Percentiles rank a stretch among this genome's conserved stretches.
phyloP scores from a whole-genome alignment of 2,113 vertebrate genomes.

The Seriola dumerili region DNA sequence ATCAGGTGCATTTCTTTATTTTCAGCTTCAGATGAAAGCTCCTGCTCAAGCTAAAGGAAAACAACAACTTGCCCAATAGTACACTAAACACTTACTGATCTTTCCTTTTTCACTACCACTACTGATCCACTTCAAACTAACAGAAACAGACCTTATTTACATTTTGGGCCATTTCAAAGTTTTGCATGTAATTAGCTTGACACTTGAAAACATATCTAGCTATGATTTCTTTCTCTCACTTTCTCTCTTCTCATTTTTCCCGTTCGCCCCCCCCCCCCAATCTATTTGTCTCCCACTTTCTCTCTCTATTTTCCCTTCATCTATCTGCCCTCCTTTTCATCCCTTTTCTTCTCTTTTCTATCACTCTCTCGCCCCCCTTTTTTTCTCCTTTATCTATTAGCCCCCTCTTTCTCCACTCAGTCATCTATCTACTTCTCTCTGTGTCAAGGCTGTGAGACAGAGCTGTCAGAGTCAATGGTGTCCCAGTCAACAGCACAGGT shows the following conservation, averaged over 20 bases:
- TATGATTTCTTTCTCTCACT: slow-evolving; percentile 20
- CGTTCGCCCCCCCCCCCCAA: slow-evolving; percentile 24
- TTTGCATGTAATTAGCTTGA: slow-evolving; percentile 55
- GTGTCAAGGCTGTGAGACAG: slow-evolving; percentile 47
- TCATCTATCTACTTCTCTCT: slow-evolving; percentile 58
- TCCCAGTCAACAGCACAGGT: slow-evolving; percentile 68
- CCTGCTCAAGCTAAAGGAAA: slow-evolving; percentile 8
- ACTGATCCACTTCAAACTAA: slow-evolving; percentile 42
- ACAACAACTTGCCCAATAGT: slow-evolving; percentile 7
- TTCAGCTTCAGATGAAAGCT: slow-evolving; percentile 1
- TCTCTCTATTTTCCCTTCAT: slow-evolving; percentile 30
- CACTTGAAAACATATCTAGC: slow-evolving; percentile 45
- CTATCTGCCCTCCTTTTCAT: slow-evolving; percentile 36
- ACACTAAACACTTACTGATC: slow-evolving; percentile 18
- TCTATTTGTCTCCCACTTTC: slow-evolving; percentile 10
- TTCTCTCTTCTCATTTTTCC: slow-evolving; percentile 19
- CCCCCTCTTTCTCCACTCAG: slow-evolving; percentile 43
- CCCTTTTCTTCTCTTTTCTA: slow-evolving; percentile 24
- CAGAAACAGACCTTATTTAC: slow-evolving; percentile 27
- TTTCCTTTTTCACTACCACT: too few relatives aligned
- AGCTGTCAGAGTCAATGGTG: slow-evolving; percentile 61
- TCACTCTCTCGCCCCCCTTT: slow-evolving; percentile 33
- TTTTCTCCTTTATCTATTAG: slow-evolving; percentile 47
- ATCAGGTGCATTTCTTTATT: slow-evolving; percentile 22
- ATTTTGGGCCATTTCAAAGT: slow-evolving; percentile 46